phyloP scores from a whole-genome alignment of 2,113 vertebrate species.

The Suncus etruscus region DNA sequence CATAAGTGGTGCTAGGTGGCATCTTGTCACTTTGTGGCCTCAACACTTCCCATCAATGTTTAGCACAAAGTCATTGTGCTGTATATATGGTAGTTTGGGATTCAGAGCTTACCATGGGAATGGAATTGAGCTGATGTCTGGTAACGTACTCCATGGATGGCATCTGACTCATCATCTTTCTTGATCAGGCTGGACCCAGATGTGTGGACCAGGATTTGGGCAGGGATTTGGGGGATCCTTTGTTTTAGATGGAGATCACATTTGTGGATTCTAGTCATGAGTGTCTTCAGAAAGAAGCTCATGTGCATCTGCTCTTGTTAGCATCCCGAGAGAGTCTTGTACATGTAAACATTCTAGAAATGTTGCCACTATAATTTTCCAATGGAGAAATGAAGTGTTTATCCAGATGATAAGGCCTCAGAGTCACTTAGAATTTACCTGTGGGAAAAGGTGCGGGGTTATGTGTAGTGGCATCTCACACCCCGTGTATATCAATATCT shows the following conservation, averaged over 20 bases:
- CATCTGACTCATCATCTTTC: neutral
- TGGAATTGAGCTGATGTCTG: neutral
- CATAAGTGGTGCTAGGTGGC: neutral
- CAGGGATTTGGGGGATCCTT: neutral
- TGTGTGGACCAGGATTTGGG: neutral
- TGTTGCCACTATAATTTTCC: neutral
- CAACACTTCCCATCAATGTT: neutral
- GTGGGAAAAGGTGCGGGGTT: neutral
- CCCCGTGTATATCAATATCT: neutral
- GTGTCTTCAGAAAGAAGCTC: too few relatives aligned
- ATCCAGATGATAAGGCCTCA: conserved; percentile 25
- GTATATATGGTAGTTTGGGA: neutral
- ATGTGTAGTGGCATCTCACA: neutral
- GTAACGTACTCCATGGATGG: neutral
- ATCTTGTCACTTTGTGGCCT: neutral
- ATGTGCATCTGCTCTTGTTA: neutral
- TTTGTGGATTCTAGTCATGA: neutral
- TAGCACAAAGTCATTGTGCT: neutral
- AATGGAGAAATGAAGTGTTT: neutral
- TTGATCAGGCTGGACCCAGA: neutral
- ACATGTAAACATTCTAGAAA: neutral
- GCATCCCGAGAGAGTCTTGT: neutral
- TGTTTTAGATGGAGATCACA: neutral
- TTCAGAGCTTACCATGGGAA: neutral
- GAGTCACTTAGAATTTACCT: conserved; percentile 51